Evolutionary conservation across 2,888 invertebrate genomes (phyloP).

Genomic region (Cataglyphis albicans): DNA sequence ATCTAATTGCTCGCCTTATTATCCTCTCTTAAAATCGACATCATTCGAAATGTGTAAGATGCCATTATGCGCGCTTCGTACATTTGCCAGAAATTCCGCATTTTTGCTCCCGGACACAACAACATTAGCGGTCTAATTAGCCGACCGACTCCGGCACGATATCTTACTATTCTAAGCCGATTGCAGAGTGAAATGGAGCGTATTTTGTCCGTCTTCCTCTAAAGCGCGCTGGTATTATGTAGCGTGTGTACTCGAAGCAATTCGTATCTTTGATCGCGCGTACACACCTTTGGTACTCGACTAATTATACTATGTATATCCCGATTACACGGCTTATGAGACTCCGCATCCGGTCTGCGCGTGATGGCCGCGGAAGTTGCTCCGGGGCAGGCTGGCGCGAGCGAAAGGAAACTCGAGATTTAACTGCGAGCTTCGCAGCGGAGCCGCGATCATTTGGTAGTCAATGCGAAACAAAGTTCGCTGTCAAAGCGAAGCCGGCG

Average conservation of each 20-base stretch:
- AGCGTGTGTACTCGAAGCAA: not conserved
- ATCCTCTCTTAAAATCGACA: not conserved
- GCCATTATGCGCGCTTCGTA: too few species aligned
- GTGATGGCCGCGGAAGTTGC: slow-evolving; percentile 27
- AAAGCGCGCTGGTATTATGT: not conserved
- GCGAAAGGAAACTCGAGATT: slow-evolving; percentile 1
- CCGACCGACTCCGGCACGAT: slow-evolving; percentile 21
- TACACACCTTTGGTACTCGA: slow-evolving; percentile 8
- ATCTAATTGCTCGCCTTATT: not conserved
- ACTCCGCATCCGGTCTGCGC: slow-evolving; percentile 12
- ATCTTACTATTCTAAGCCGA: slow-evolving; percentile 21
- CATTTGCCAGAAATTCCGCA: not conserved
- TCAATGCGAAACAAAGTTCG: slow-evolving; percentile 40
- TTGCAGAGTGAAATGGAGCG: slow-evolving; percentile 1
- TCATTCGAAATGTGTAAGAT: not conserved
- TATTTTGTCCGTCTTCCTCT: slow-evolving; percentile 23
- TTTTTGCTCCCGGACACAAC: slow-evolving; percentile 30
- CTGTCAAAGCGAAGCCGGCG: slow-evolving; percentile 25
- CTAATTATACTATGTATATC: slow-evolving; percentile 33
- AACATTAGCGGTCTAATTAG: slow-evolving; percentile 44
- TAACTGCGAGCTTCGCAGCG: slow-evolving; percentile 9
- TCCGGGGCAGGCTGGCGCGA: not conserved
- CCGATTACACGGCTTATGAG: slow-evolving; percentile 36
- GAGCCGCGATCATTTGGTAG: slow-evolving; percentile 17
- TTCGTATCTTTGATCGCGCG: not conserved